Evolutionary conservation across 2,113 vertebrate species (phyloP), one percentile per base, ranked within the genome.

Genomic region (Aspiorhynchus laticeps): DNA sequence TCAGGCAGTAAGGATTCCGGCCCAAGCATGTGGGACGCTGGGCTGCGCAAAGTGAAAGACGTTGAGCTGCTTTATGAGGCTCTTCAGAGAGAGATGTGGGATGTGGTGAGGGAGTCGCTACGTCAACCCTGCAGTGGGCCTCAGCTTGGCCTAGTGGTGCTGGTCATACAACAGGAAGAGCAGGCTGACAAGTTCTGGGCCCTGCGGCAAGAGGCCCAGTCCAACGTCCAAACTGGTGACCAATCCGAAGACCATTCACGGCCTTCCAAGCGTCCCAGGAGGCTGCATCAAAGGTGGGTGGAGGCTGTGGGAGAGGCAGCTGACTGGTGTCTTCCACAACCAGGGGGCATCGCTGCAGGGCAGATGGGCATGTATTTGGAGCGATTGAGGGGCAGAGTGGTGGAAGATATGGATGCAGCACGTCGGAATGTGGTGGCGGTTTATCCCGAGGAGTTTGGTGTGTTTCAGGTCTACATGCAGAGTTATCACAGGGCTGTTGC

Each of bases 31-130:
- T 84, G 93, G 86, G 92, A 95, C 1, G 91, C 94, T 0, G 88
- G 93, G 4, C 91, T 95, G 17, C 95, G 97, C 24, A 96, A 96
- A 83, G 95, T 92, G 0, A 96, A 97, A 83, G 97, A 98, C 11
- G 96, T 98, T 88, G 95, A 96, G 3, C 94, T 98, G 78, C 95
- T 98, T 9, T 97, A 98, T 7, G 94, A 97, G 87, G 97, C 96
- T 0, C 92, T 98, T 92, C 95, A 96, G 92, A 95, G 91, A 31
- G 96, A 97, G 91, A 96, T 98, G 91, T 96, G 96, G 96, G 96
- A 95, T 0, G 95, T 97, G 63, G 94, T 97, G 85, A 93, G 93
- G 0, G 97, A 97, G 87, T 95, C 97, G 0, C 95, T 97, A 65
- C 94, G 95, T 0, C 93, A 95, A 46, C 93, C 94, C 0, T 94